Percentiles rank a stretch among this genome's conserved stretches.
Conservation (phyloP, 1,140 invertebrate species). For the Dendrolimus punctatus region DNA sequence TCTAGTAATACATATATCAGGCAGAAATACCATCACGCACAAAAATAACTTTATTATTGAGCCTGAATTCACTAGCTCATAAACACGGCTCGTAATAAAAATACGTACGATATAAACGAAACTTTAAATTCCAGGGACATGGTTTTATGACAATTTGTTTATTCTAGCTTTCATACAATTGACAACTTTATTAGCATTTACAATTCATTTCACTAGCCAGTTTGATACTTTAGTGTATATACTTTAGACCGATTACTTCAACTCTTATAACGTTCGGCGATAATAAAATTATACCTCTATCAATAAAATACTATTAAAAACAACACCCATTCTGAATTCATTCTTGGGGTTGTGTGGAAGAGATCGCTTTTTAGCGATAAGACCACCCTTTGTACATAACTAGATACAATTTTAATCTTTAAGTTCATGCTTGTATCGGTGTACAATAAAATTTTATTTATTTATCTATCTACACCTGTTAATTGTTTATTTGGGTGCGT, state of each 20-base stretch:
- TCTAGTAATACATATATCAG: slow-evolving; percentile 4
- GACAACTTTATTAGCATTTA: background rate
- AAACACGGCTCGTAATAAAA: slow-evolving; percentile 8
- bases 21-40: slow-evolving; percentile 9
- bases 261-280: slow-evolving; percentile 1
- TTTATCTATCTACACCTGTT: too few species aligned
- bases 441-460: too few species aligned
- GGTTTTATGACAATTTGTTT: slow-evolving; percentile 7
- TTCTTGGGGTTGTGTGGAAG: too few species aligned
- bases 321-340: background rate
- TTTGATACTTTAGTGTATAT: background rate
- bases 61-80: slow-evolving; percentile 5
- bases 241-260: slow-evolving; percentile 3
- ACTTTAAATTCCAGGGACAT: slow-evolving; percentile 6
- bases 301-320: background rate
- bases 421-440: too few species aligned
- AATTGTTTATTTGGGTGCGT: too few species aligned
- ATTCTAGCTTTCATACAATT: slow-evolving; percentile 3
- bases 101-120: slow-evolving; percentile 1
- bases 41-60: slow-evolving; percentile 13
- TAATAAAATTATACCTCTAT: background rate
- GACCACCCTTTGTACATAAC: too few species aligned
- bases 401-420: too few species aligned
- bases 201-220: background rate
- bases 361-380: too few species aligned